Evolutionary conservation across 2,113 vertebrate species (phyloP).

Genomic region (Salminus brasiliensis): DNA sequence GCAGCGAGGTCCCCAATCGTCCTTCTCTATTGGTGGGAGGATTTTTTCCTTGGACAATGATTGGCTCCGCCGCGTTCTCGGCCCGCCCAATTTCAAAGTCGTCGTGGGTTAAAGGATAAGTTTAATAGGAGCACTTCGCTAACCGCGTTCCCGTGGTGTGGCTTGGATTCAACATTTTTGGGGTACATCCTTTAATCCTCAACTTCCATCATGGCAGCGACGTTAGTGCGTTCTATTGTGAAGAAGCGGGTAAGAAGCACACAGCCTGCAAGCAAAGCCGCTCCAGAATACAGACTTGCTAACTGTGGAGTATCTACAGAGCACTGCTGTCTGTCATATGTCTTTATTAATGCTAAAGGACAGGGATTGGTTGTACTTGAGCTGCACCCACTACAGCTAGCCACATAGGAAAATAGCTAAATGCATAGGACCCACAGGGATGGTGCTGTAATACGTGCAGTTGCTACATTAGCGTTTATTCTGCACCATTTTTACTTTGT

Average conservation of each 20-base stretch:
- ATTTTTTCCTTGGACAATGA: conserved; percentile 38
- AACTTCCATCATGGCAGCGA: conserved; percentile 66
- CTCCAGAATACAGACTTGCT: no score
- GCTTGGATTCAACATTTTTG: not conserved
- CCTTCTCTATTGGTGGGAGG: conserved; percentile 11
- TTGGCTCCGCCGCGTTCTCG: not conserved
- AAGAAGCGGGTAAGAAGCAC: conserved; percentile 70
- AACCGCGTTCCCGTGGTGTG: conserved; percentile 16
- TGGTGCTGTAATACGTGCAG: no score
- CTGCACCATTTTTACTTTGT: no score
- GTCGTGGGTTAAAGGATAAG: not conserved
- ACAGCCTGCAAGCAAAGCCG: not conserved
- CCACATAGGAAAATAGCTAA: no score
- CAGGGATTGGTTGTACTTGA: no score
- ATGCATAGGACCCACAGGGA: no score
- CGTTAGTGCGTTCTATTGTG: conserved; percentile 64
- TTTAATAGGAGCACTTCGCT: not conserved
- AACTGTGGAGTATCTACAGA: conserved; percentile 43
- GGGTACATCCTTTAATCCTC: not conserved
- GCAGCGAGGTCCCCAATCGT: not conserved
- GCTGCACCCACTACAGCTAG: no score
- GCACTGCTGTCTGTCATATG: no score
- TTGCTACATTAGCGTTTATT: no score
- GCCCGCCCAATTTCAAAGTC: conserved; percentile 51
- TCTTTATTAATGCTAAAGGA: no score